Base-by-base conservation (phyloP, 2,888 invertebrate species). In the Sisyra nigra region DNA sequence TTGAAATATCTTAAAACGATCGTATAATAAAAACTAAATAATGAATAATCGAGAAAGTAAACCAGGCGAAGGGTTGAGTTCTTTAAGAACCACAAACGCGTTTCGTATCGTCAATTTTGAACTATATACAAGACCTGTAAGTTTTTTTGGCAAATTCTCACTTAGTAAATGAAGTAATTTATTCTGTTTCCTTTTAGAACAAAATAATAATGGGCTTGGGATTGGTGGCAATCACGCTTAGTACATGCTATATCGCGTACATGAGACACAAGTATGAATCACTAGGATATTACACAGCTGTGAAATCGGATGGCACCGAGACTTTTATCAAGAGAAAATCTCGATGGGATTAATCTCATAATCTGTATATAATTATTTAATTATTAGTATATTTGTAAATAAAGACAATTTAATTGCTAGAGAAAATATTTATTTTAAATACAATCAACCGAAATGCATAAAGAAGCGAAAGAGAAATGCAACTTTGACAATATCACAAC, bases 71-170 rank as follows among this genome's bases (percentile, higher is more conserved):
- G 87, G 87, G 2, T 66, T 87, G 42, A 67, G 83, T 47, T 83
- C 83, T 2, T 59, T 87, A 48, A 70, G 65, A 61, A 79, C 83
- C 11, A 80, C 83, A 3, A 73, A 69, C 51, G 69, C 84, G 24
- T 93, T 93, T 59, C 72, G 81, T 55, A 72, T 79, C 19, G 67
- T 89, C 1, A 93, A 93, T 65, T 92, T 84, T 63, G 92, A 93
- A 63, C 67, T 93, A 2, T 93, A 89, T 59, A 75, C 80, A 1
- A 87, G 80, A 63, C 92, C 89, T 47, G 92, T 92, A 71, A 73
- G 80, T 66, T 36, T 67, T 42, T n/a, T 17, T 30, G 10, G 14
- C 11, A 17, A 32, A 14, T 42, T 30, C 35, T 9, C 2, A 36
- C n/a, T n/a, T n/a, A n/a, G n/a, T n/a, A n/a, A n/a, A n/a, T n/a